These are phyloP conservation scores for Vanessa atalanta DNA, from an alignment of 1,140 invertebrate genomes.

Conservation along the genomic window DNA sequence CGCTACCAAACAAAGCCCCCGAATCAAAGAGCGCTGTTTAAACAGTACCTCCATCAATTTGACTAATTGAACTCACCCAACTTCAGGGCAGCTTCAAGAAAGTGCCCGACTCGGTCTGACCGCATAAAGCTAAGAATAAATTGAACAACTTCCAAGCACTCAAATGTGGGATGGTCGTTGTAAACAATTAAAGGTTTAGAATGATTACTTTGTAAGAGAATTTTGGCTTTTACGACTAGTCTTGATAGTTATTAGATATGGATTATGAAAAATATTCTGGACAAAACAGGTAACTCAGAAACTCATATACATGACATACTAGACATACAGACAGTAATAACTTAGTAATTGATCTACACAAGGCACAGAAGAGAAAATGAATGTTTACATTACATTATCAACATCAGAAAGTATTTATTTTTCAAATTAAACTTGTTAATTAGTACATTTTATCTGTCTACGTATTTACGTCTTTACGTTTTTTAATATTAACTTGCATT, in stretches of 20 bases:
- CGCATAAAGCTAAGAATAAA: constrained; percentile 31
- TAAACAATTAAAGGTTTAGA: constrained; percentile 29
- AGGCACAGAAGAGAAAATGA: too few species aligned
- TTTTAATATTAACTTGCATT: too few species aligned
- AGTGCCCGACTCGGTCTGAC: constrained; percentile 22
- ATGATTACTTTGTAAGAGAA: background rate
- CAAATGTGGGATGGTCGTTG: constrained; percentile 12
- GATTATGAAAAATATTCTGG: background rate
- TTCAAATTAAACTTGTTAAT: too few species aligned
- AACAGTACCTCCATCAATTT: constrained; percentile 49
- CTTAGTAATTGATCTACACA: too few species aligned
- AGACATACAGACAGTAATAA: too few species aligned
- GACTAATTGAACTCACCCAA: constrained; percentile 57
- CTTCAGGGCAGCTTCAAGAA: constrained; percentile 32
- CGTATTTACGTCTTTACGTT: too few species aligned
- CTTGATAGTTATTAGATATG: background rate
- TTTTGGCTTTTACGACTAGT: background rate
- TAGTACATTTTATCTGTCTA: too few species aligned
- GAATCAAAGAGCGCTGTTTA: constrained; percentile 28
- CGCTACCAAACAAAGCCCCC: background rate
- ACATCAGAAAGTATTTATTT: too few species aligned
- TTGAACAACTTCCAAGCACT: constrained; percentile 16
- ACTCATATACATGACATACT: too few species aligned
- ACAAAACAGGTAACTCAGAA: too few species aligned
- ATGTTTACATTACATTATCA: too few species aligned